Percentiles rank a stretch among this genome's conserved stretches.
Evolutionary conservation across 2,113 vertebrate genomes (phyloP).

Genomic region (Hydrochoerus hydrochaeris): DNA sequence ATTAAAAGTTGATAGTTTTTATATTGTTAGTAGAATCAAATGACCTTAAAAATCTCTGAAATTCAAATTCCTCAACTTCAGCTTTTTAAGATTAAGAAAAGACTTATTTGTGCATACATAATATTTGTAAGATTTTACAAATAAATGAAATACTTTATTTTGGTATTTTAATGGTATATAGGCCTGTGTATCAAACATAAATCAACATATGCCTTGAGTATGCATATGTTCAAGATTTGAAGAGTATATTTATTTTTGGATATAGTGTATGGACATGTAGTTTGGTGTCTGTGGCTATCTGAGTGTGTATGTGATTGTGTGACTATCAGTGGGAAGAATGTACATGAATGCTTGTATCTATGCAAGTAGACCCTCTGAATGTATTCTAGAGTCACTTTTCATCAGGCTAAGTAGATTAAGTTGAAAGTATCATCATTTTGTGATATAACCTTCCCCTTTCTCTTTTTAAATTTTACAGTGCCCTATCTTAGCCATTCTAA

Average conservation of each 20-base stretch:
- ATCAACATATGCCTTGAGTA: not conserved
- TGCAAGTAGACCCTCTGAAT: not conserved
- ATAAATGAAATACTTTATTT: not conserved
- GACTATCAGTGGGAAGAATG: not conserved
- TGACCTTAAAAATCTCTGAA: not conserved
- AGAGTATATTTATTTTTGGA: not conserved
- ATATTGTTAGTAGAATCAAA: not conserved
- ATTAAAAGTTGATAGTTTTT: not conserved
- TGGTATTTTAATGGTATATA: not conserved
- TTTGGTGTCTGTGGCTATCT: not conserved
- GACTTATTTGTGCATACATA: not conserved
- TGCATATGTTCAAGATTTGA: not conserved
- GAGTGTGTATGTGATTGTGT: not conserved
- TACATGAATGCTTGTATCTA: not conserved
- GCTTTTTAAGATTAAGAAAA: conserved; percentile 31
- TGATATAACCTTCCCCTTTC: not conserved
- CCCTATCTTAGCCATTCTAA: not conserved
- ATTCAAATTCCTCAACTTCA: not conserved
- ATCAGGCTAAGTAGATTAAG: conserved; percentile 1
- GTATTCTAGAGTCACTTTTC: not conserved
- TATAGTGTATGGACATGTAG: not conserved
- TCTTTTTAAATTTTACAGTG: not conserved
- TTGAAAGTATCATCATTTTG: conserved; percentile 2
- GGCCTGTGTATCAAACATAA: not conserved
- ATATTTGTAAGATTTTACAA: not conserved